Evolutionary conservation across 1,140 invertebrate species (phyloP).

Genomic region (Macrobrachium rosenbergii): DNA sequence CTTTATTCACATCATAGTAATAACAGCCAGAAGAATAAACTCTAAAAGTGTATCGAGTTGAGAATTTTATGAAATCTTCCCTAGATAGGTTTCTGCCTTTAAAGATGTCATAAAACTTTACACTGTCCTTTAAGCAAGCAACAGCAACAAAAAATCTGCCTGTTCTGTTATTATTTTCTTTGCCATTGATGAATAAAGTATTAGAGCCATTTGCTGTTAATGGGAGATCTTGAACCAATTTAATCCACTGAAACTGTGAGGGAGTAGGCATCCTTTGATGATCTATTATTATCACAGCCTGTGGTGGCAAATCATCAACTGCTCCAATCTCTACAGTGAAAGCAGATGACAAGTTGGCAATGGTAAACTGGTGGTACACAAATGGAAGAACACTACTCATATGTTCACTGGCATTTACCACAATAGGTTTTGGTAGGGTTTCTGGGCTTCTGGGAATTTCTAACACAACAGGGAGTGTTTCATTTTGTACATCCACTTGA

Average conservation of each 20-base stretch:
- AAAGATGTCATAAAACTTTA: background rate
- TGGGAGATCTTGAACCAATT: constrained; percentile 2
- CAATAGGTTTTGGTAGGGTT: background rate
- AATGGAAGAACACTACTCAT: constrained; percentile 16
- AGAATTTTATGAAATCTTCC: constrained; percentile 13
- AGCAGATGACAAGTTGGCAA: constrained; percentile 9
- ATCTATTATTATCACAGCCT: constrained; percentile 34
- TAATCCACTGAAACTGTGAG: constrained; percentile 9
- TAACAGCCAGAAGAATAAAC: constrained; percentile 45
- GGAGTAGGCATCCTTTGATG: constrained; percentile 36
- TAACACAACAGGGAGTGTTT: constrained; percentile 13
- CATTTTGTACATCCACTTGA: background rate
- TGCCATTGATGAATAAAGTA: constrained; percentile 20
- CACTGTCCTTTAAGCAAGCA: background rate
- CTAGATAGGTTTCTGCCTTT: background rate
- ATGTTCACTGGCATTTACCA: background rate
- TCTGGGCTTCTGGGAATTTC: constrained; percentile 13
- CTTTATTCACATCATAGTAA: constrained; percentile 8
- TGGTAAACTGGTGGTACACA: constrained; percentile 35
- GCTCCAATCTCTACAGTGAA: constrained; percentile 24
- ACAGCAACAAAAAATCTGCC: constrained; percentile 30
- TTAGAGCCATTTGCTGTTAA: constrained; percentile 8
- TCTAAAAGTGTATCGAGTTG: constrained; percentile 12
- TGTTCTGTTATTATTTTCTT: constrained; percentile 36
- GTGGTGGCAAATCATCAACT: background rate